phyloP scores from a whole-genome alignment of 2,888 invertebrate species.

The Spodoptera picta region DNA sequence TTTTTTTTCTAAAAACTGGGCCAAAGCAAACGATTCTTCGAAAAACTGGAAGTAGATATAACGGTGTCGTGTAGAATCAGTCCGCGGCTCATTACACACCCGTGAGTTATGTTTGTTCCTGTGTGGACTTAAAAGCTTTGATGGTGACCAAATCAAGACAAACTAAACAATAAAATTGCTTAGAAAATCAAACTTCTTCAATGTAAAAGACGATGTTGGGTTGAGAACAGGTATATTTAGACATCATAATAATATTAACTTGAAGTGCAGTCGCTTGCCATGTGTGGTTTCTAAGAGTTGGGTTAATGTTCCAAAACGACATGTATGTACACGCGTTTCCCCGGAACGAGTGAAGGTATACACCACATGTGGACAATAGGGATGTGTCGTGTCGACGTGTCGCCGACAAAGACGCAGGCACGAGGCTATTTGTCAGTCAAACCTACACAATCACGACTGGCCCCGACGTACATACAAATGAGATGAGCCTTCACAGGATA shows the following conservation, averaged over 20 bases:
- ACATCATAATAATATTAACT: conserved; percentile 21
- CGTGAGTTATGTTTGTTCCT: conserved; percentile 63
- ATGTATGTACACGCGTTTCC: conserved; percentile 51
- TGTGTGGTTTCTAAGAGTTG: conserved; percentile 43
- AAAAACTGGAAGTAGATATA: conserved; percentile 71
- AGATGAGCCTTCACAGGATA: conserved; percentile 64
- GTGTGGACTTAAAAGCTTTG: conserved; percentile 52
- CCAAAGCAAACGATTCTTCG: conserved; percentile 69
- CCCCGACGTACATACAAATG: conserved; percentile 74
- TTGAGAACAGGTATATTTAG: conserved; percentile 30
- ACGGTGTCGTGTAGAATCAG: conserved; percentile 67
- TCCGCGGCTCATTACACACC: conserved; percentile 50
- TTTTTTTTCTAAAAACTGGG: conserved; percentile 64
- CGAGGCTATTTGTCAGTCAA: conserved; percentile 78
- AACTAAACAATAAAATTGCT: conserved; percentile 38
- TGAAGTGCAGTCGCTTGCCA: conserved; percentile 26
- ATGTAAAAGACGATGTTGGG: conserved; percentile 16
- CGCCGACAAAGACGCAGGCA: conserved; percentile 77
- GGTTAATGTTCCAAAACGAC: conserved; percentile 41
- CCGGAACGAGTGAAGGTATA: conserved; percentile 66
- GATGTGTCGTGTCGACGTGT: conserved; percentile 72
- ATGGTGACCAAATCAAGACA: conserved; percentile 42
- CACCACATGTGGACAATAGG: conserved; percentile 66
- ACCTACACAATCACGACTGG: conserved; percentile 68
- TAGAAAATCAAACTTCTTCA: conserved; percentile 24